Evolutionary conservation across 2,888 invertebrate species (phyloP).

Genomic region (Tiliacea aurago): DNA sequence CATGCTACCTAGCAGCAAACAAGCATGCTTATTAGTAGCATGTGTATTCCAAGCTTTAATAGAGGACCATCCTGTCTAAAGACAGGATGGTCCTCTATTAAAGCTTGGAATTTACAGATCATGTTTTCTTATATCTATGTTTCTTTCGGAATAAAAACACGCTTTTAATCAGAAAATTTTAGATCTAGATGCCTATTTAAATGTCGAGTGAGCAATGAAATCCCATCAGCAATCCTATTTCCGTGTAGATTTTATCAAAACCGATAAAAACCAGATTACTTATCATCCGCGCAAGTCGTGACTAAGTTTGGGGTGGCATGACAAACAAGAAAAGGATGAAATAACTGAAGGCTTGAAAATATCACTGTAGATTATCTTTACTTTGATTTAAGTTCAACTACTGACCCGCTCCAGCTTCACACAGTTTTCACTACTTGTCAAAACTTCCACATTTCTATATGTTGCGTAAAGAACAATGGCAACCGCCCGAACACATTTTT

Average conservation of each 20-base stretch:
- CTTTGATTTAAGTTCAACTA: too few species aligned
- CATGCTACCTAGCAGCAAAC: too few species aligned
- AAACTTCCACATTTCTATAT: too few species aligned
- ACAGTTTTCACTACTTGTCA: too few species aligned
- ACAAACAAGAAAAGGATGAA: background rate
- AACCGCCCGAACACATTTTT: too few species aligned
- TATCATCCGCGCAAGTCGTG: background rate
- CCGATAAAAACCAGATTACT: background rate
- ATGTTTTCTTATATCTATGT: background rate
- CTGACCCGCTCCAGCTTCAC: too few species aligned
- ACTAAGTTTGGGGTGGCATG: background rate
- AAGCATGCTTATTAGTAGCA: too few species aligned
- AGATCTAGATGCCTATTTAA: constrained; percentile 7
- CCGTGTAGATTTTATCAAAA: background rate
- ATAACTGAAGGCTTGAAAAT: background rate
- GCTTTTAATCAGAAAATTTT: background rate
- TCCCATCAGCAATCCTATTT: constrained; percentile 15
- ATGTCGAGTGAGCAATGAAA: constrained; percentile 6
- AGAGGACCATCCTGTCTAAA: too few species aligned
- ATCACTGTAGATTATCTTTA: background rate
- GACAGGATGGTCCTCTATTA: too few species aligned
- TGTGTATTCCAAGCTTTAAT: background rate
- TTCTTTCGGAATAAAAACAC: background rate
- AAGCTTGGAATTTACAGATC: background rate
- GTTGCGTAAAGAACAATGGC: too few species aligned